Evolutionary conservation across 2,797 vertebrate genomes (phyloP).

Genomic region (Pelobates cultripes): DNA sequence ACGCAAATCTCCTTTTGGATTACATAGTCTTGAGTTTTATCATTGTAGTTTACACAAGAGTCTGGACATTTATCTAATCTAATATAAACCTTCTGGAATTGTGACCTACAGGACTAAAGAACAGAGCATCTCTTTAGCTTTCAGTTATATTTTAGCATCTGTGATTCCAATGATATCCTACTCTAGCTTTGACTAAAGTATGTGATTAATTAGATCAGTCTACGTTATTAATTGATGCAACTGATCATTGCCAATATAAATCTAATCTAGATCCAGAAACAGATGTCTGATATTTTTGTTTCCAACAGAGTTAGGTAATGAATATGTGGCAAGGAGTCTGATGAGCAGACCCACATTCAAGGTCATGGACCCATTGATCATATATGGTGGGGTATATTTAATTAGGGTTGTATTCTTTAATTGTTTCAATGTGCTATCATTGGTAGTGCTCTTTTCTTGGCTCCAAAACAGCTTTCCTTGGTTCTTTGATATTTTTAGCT

Average conservation of each 20-base stretch:
- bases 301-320: neutral
- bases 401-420: neutral
- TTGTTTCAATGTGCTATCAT: neutral
- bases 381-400: neutral
- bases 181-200: neutral
- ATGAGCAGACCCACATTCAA: neutral
- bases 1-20: no score
- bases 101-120: no score
- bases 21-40: no score
- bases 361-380: slow-evolving; percentile 10
- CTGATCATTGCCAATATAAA: neutral
- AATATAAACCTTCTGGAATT: no score
- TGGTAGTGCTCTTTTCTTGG: neutral
- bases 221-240: neutral
- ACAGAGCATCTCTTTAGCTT: no score
- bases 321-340: neutral
- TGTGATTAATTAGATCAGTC: slow-evolving; percentile 2
- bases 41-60: no score
- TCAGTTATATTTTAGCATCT: neutral
- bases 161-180: neutral
- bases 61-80: no score
- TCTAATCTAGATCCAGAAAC: neutral
- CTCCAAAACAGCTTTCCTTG: neutral
- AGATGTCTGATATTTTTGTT: neutral
- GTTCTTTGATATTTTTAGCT: neutral